Conservation (phyloP, 2,113 vertebrate genomes). For the Corythoichthys haematopterus region DNA sequence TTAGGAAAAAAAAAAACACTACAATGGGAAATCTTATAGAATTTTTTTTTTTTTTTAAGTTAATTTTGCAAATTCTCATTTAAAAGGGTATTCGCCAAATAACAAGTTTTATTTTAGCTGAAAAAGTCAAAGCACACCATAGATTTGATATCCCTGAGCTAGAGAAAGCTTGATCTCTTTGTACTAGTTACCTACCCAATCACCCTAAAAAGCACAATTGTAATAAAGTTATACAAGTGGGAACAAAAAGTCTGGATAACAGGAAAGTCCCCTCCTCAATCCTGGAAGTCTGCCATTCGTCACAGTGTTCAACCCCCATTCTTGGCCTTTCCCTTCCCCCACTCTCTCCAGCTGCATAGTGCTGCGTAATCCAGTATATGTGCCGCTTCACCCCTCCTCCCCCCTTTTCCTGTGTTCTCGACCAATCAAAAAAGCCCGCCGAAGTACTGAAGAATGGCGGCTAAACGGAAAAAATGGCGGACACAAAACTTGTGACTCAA, state of each 20-base stretch:
- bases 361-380: constrained; percentile 31
- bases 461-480: constrained; percentile 49
- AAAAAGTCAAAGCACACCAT: too few relatives aligned
- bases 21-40: too few relatives aligned
- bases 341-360: constrained; percentile 43
- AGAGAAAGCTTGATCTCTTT: too few relatives aligned
- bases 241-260: background rate
- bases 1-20: too few relatives aligned
- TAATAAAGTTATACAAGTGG: background rate
- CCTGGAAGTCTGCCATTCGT: background rate
- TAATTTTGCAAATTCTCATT: too few relatives aligned
- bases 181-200: too few relatives aligned
- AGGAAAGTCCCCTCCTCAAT: background rate
- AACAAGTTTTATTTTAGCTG: too few relatives aligned
- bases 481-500: constrained; percentile 29
- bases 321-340: constrained; percentile 35
- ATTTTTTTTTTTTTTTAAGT: too few relatives aligned
- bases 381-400: constrained; percentile 31
- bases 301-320: constrained; percentile 13
- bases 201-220: too few relatives aligned
- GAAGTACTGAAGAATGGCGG: constrained; percentile 63
- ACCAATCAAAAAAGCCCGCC: constrained; percentile 56
- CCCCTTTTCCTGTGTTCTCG: background rate
- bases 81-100: too few relatives aligned
- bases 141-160: too few relatives aligned